These are phyloP conservation scores for Diadema setosum DNA, from an alignment of 35 echinoderm and acorn worm genomes.

Conservation along the genomic window DNA sequence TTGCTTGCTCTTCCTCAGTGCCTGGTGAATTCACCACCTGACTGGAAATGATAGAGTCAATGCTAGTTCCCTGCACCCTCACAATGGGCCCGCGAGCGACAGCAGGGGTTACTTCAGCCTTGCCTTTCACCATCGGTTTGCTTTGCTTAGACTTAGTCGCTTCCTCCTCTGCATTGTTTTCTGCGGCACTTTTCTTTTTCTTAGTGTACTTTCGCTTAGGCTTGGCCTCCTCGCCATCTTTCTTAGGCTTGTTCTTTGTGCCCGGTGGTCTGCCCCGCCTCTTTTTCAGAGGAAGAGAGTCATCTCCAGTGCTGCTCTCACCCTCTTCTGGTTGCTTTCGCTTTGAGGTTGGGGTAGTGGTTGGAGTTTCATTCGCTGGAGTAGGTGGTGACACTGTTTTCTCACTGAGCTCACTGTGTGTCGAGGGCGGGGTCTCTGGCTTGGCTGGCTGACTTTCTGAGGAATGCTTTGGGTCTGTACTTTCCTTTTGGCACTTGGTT, in stretches of 20 bases:
- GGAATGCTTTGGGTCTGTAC: background rate
- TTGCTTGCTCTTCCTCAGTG: background rate
- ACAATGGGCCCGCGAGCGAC: constrained; percentile 50
- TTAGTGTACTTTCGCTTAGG: constrained; percentile 12
- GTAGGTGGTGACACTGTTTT: background rate
- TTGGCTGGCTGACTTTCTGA: background rate
- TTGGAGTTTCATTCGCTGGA: constrained; percentile 11
- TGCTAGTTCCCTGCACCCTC: constrained; percentile 47
- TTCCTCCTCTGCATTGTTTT: constrained; percentile 30
- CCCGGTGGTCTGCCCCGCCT: constrained; percentile 60
- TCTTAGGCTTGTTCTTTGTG: constrained; percentile 52
- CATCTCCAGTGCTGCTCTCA: background rate
- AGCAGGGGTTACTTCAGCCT: background rate
- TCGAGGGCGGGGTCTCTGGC: background rate
- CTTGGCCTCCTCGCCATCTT: constrained; percentile 24
- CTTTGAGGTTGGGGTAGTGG: constrained; percentile 29
- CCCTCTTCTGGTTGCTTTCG: background rate
- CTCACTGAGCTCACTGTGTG: background rate
- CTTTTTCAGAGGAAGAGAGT: constrained; percentile 39
- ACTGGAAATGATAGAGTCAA: constrained; percentile 45
- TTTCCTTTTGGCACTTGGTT: constrained; percentile 8
- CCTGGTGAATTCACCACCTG: constrained; percentile 47
- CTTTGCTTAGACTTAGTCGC: constrained; percentile 66
- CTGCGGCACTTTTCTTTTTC: constrained; percentile 9
- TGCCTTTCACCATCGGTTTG: background rate